Base-by-base conservation (phyloP, 2,888 invertebrate species). In the Lapara coniferarum region DNA sequence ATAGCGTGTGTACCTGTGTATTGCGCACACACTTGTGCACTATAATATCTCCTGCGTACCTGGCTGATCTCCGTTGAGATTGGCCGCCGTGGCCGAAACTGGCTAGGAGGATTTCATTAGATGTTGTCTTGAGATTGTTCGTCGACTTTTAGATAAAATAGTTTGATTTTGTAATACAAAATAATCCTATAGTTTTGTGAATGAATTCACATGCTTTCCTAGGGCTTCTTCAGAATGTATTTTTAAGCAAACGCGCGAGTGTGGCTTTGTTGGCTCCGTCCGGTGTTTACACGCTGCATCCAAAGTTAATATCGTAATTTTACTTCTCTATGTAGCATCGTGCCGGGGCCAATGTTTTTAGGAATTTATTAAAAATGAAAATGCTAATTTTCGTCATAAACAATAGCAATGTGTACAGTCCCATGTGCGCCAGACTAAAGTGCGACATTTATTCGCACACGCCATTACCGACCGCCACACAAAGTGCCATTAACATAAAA, bases 401-500 rank as follows among this genome's bases (percentile, higher is more conserved):
- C 82, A 85, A 83, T 72, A 71, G 76, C 76, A 79, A 77, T 79
- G 77, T 79, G 79, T 80, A 81, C 72, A 78, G 81, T 81, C 83
- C 77, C 85, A 84, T 83, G 85, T 84, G 87, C 80, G 79, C 77
- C 71, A 75, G 77, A 79, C 77, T 81, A 82, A 86, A 89, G 83
- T 83, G 84, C 83, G 89, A 89, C 90, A 87, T 88, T 89, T 90
- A 90, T 91, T 87, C 86, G 86, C 84, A 78, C 83, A 81, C 81
- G 81, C 90, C 88, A 91, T 92, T 91, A 92, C 89, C 78, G 80
- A 84, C 81, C 85, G 86, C 86, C 83, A 82, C 88, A 82, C 85
- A 90, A 91, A 91, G 86, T 87, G 85, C 91, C 88, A 92, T 93
- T 91, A 92, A 91, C 91, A 91, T 91, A 91, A 89, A 89, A 89